These are phyloP conservation scores for Lepidocolaptes lacrymiger DNA, from an alignment of 2,797 vertebrate species.

Conservation along the genomic window DNA sequence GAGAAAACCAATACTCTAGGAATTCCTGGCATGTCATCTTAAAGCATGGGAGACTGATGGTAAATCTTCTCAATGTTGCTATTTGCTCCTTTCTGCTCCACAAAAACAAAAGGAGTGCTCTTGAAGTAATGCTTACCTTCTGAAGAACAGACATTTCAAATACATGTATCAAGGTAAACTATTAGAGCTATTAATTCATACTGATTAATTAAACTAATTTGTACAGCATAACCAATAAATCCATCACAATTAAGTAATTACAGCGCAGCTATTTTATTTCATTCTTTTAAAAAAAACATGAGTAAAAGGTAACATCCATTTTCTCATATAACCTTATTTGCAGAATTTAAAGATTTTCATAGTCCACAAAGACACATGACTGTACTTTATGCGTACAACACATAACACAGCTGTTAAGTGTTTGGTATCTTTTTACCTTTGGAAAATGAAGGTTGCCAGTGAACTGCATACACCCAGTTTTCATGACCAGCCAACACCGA, in stretches of 20 bases:
- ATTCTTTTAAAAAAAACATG: background rate
- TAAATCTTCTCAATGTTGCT: background rate
- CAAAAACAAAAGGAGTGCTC: background rate
- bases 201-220: background rate
- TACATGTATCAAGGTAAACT: background rate
- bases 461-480: constrained; percentile 93
- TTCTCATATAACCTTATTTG: background rate
- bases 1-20: background rate
- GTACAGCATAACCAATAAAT: background rate
- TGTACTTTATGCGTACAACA: background rate
- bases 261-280: background rate
- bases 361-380: background rate
- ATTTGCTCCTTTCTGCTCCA: background rate
- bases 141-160: background rate
- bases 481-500: constrained; percentile 95
- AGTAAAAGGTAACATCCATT: background rate
- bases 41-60: background rate
- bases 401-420: background rate
- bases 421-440: constrained; percentile 80
- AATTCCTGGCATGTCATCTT: background rate
- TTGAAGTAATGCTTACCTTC: background rate
- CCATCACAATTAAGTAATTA: background rate
- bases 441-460: constrained; percentile 89
- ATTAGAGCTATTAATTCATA: background rate
- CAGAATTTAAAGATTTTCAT: background rate